Evolutionary conservation across 2,113 vertebrate species (phyloP).

Genomic region (Actenoides hombroni): DNA sequence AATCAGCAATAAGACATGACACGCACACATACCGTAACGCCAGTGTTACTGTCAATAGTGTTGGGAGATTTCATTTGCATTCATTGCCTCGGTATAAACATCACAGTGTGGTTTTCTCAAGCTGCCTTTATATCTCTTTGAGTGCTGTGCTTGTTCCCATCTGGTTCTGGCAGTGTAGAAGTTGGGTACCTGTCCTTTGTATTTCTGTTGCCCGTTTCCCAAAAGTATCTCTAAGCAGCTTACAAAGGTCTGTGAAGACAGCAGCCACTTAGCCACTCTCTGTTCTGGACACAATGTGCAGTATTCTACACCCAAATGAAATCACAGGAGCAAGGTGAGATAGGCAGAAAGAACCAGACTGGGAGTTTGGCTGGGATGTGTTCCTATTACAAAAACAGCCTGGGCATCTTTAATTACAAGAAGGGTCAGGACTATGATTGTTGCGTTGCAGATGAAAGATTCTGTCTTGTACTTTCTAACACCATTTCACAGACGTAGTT

Average conservation of each 20-base stretch:
- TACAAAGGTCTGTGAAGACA: accelerated
- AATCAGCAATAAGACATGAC: neutral
- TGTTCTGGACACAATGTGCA: neutral
- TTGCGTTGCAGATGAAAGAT: neutral
- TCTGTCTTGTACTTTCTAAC: neutral
- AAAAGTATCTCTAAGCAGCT: neutral
- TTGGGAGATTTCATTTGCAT: neutral
- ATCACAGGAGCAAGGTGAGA: neutral
- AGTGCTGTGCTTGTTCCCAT: neutral
- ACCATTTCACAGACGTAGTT: neutral
- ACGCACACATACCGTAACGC: neutral
- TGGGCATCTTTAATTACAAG: neutral
- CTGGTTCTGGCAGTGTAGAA: neutral
- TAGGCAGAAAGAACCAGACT: neutral
- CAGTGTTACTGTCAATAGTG: neutral
- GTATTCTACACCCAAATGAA: neutral
- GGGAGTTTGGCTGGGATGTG: neutral
- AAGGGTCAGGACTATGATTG: neutral
- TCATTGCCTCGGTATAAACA: neutral
- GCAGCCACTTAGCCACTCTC: neutral
- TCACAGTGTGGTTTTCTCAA: neutral
- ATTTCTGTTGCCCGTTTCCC: neutral
- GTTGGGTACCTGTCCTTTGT: neutral
- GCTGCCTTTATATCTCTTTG: neutral
- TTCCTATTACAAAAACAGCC: neutral